Evolutionary conservation across 2,797 vertebrate genomes (phyloP).

Genomic region (Sternarchorhynchus goeldii): DNA sequence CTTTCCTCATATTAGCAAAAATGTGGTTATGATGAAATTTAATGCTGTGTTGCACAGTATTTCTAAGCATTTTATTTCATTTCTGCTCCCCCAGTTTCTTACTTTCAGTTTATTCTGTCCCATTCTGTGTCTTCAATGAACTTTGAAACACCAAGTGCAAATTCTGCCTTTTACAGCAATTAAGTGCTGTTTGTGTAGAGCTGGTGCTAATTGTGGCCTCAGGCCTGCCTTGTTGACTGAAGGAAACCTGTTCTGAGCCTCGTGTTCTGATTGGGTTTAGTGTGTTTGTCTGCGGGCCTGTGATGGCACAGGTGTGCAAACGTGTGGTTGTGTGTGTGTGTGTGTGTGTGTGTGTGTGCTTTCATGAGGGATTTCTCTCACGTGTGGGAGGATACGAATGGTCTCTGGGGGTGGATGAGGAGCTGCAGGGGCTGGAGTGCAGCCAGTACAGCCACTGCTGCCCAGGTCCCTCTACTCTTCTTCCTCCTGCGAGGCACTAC

Average conservation of each 20-base stretch:
- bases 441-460: conserved; percentile 18
- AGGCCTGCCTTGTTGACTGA: conserved; percentile 30
- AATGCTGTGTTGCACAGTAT: background rate
- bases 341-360: conserved; percentile 27
- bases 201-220: conserved; percentile 45
- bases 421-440: conserved; percentile 22
- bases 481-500: conserved; percentile 5
- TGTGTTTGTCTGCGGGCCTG: too few relatives aligned
- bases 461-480: conserved; percentile 14
- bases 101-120: conserved; percentile 14
- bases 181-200: conserved; percentile 41
- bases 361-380: conserved; percentile 48
- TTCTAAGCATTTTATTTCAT: conserved; percentile 22
- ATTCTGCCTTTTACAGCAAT: conserved; percentile 42
- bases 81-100: conserved; percentile 13
- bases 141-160: conserved; percentile 32
- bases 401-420: conserved; percentile 21
- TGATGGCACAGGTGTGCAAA: too few relatives aligned
- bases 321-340: conserved; percentile 30
- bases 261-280: too few relatives aligned
- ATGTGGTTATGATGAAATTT: background rate
- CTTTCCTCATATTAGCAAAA: conserved; percentile 4
- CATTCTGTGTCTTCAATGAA: conserved; percentile 27
- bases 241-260: conserved; percentile 7
- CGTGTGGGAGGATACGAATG: conserved; percentile 22